A percentile compares a stretch with the other conserved stretches of the same genome.
Evolutionary conservation across 2,113 vertebrate species (phyloP).

Genomic region (Pao palembangensis): DNA sequence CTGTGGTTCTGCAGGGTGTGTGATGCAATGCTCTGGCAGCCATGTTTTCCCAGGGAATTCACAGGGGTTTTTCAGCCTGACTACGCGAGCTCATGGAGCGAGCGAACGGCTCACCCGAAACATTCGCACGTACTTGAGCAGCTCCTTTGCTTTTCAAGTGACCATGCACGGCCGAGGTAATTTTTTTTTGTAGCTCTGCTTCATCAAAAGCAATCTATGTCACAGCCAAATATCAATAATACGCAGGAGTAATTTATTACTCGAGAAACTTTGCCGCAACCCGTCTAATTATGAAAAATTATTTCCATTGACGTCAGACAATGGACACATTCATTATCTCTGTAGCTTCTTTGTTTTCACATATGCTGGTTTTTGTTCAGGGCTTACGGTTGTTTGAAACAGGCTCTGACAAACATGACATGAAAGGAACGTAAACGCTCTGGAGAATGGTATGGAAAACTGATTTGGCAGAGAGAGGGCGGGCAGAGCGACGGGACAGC

Average conservation of each 20-base stretch:
- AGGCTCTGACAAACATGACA: slow-evolving; percentile 44
- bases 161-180: slow-evolving; percentile 22
- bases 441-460: slow-evolving; percentile 29
- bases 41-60: slow-evolving; percentile 62
- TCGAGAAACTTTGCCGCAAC: slow-evolving; percentile 32
- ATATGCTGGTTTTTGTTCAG: slow-evolving; percentile 19
- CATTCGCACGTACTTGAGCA: slow-evolving; percentile 27
- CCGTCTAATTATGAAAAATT: slow-evolving; percentile 51
- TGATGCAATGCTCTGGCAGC: slow-evolving; percentile 68
- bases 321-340: slow-evolving; percentile 51
- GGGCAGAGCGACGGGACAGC: slow-evolving; percentile 23
- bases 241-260: slow-evolving; percentile 47
- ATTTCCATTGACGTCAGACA: slow-evolving; percentile 27
- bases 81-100: slow-evolving; percentile 28
- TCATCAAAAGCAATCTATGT: slow-evolving; percentile 42
- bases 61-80: slow-evolving; percentile 41
- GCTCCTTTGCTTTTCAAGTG: slow-evolving; percentile 22
- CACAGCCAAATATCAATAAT: slow-evolving; percentile 43
- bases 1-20: slow-evolving; percentile 58
- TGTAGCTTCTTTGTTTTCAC: slow-evolving; percentile 23
- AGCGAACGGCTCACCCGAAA: slow-evolving; percentile 38
- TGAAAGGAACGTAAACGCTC: slow-evolving; percentile 33
- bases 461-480: slow-evolving; percentile 29
- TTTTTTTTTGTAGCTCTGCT: slow-evolving; percentile 31
- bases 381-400: slow-evolving; percentile 19